Base-by-base conservation (phyloP, 2,797 vertebrate species). In the Cichlasoma orientale region DNA sequence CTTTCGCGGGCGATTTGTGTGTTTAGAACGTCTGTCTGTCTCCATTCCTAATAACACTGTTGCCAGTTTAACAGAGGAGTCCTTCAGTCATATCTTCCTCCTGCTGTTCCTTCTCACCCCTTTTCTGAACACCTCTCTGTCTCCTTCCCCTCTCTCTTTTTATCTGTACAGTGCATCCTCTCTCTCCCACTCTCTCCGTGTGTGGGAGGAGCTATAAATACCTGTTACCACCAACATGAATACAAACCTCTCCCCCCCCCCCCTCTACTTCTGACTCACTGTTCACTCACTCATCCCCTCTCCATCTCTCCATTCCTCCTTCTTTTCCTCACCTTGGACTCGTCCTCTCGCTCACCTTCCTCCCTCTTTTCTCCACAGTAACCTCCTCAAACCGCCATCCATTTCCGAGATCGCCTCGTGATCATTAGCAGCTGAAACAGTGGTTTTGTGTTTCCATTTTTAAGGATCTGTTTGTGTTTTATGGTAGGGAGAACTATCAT, bases 201-300 rank as follows among this genome's bases (percentile, higher is more conserved):
- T 91, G 92, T 94, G 93, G 93, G 92, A 88, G 92, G 93, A 90
- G 91, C 89, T 94, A 93, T 88, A 93, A 94, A 94, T 94, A 93
- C 90, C 85, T 90, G 92, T 93, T 92, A 91, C 90, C 92, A 93
- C 84, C 92, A 92, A 89, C 92, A 91, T 92, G 91, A 93, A 92
- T 92, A 78, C 85, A 81, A 90, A 79, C 87, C 92, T 91, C 90
- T 91, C 89, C 87, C 77, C 75, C 76, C 87, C 70, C 78, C 76
- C 86, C 83, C 81, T 84, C 84, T 82, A 81, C 78, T 82, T 89
- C 88, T 92, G 93, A 93, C 90, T 94, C 90, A 90, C 82, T 72
- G 50, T 66, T 84, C 83, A 73, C 82, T 86, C 86, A 36, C 83
- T 89, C 83, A 73, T 78, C 83, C 73, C 80, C 72, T 58, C 70